Evolutionary conservation across 1,140 invertebrate genomes (phyloP).

Genomic region (Ditylenchus dipsaci): DNA sequence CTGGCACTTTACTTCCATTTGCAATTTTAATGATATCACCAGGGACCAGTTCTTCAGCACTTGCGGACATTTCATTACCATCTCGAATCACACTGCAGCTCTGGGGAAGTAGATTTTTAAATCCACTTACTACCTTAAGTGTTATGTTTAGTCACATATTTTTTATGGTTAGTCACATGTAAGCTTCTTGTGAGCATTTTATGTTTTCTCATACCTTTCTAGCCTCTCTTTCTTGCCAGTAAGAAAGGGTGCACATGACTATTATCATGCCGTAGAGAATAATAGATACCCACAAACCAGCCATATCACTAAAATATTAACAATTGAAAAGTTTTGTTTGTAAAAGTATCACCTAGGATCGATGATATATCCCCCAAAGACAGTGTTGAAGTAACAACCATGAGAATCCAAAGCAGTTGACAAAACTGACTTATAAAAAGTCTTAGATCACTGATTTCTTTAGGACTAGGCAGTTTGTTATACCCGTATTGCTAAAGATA

Average conservation of each 20-base stretch:
- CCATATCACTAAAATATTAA: slow-evolving; percentile 12
- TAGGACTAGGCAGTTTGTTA: slow-evolving; percentile 26
- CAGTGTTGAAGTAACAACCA: slow-evolving; percentile 21
- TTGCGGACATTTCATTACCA: slow-evolving; percentile 81
- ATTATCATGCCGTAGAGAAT: slow-evolving; percentile 45
- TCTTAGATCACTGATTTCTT: slow-evolving; percentile 34
- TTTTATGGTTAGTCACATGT: not conserved
- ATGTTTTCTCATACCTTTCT: slow-evolving; percentile 30
- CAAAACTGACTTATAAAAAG: slow-evolving; percentile 32
- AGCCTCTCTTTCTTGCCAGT: slow-evolving; percentile 38
- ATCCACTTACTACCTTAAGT: slow-evolving; percentile 42
- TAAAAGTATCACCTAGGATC: slow-evolving; percentile 3
- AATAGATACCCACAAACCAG: slow-evolving; percentile 33
- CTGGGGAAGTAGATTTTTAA: slow-evolving; percentile 62
- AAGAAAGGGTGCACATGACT: slow-evolving; percentile 42
- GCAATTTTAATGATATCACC: slow-evolving; percentile 91
- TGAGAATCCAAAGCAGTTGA: slow-evolving; percentile 33
- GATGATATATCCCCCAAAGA: slow-evolving; percentile 23
- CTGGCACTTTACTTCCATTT: slow-evolving; percentile 84
- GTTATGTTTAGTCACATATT: not conserved
- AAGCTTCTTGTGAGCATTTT: no score
- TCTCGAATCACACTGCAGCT: slow-evolving; percentile 88
- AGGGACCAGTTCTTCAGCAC: slow-evolving; percentile 81
- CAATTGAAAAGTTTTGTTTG: not conserved
- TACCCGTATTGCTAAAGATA: slow-evolving; percentile 28